Percentiles rank a stretch among this genome's conserved stretches.
Evolutionary conservation across 2,888 invertebrate species (phyloP).

Genomic region (Chrysolina oricalcia): DNA sequence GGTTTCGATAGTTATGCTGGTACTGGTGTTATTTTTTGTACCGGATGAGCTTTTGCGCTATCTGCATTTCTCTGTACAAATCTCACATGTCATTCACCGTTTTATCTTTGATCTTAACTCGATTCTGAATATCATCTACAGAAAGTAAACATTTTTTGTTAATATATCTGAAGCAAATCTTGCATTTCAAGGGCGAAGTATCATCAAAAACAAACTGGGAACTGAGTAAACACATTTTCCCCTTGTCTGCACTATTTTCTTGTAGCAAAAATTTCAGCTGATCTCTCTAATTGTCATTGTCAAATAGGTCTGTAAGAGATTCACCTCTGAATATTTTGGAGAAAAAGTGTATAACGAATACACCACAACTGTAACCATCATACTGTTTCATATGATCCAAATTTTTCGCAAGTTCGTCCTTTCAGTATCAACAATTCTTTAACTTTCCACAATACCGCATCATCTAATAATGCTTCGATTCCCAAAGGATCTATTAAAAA

Average conservation of each 20-base stretch:
- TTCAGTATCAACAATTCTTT: not conserved
- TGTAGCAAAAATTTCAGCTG: not conserved
- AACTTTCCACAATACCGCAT: not conserved
- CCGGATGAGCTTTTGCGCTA: too few relatives aligned
- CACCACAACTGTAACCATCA: not conserved
- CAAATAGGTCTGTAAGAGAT: not conserved
- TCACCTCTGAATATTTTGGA: not conserved
- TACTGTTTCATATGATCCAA: not conserved
- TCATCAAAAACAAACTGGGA: not conserved
- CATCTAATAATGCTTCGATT: not conserved
- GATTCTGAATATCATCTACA: not conserved
- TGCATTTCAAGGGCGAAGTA: not conserved
- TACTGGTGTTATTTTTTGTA: too few relatives aligned
- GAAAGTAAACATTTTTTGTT: not conserved
- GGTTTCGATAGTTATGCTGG: too few relatives aligned
- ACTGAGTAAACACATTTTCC: not conserved
- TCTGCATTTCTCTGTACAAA: not conserved
- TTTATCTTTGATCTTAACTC: conserved; percentile 1
- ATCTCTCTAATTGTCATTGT: not conserved
- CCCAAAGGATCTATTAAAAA: not conserved
- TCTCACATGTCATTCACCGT: not conserved
- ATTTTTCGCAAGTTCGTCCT: not conserved
- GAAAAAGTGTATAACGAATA: not conserved
- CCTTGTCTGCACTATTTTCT: not conserved
- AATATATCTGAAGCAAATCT: not conserved